Conservation (phyloP, 2,113 vertebrate species). For the Hassar affinis region DNA sequence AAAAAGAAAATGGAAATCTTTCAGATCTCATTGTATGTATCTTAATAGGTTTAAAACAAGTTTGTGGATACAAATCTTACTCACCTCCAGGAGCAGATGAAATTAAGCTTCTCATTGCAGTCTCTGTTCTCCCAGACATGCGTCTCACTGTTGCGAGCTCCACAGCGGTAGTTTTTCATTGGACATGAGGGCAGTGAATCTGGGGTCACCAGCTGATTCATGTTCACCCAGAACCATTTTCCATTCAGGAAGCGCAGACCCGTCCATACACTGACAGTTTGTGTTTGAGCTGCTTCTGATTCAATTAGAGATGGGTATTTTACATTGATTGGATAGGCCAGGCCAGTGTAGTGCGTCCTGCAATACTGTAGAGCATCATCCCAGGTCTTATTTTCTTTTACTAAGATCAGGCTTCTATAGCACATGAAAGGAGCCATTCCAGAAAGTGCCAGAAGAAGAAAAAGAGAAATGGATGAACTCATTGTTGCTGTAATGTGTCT, state of each 20-base stretch:
- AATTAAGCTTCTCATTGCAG: no score
- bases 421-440: neutral
- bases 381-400: conserved; percentile 40
- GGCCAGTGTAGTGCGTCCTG: conserved; percentile 10
- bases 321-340: neutral
- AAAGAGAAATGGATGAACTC: neutral
- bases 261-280: conserved; percentile 34
- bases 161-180: conserved; percentile 37
- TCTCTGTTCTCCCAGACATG: conserved; percentile 23
- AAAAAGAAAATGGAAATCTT: neutral
- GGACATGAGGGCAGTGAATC: conserved; percentile 43
- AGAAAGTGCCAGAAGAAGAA: neutral
- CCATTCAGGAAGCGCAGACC: conserved; percentile 41
- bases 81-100: conserved; percentile 49
- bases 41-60: neutral
- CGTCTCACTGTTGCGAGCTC: conserved; percentile 34
- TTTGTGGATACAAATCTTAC: neutral
- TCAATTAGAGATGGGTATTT: neutral
- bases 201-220: rapidly evolving
- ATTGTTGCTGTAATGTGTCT: neutral
- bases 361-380: conserved; percentile 36
- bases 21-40: neutral
- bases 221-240: conserved; percentile 42
- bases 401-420: neutral
- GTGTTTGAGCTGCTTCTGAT: neutral